Percentiles rank a stretch among this genome's conserved stretches.
These are phyloP conservation scores for Actinopyga echinites DNA, from an alignment of 53 echinoderm and acorn worm species.

Conservation along the genomic window DNA sequence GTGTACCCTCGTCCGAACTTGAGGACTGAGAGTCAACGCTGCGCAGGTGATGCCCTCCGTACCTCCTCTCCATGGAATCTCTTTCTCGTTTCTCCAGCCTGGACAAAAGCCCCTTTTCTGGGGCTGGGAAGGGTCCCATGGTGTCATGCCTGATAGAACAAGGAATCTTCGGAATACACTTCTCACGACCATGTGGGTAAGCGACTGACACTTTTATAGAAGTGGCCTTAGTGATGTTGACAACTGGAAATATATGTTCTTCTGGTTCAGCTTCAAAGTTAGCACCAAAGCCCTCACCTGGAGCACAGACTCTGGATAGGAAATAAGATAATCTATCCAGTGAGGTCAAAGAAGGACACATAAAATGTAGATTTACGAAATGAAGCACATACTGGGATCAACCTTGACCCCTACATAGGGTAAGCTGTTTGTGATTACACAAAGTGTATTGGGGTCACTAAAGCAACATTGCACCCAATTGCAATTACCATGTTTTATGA, in stretches of 20 bases:
- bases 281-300: conserved; percentile 88
- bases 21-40: conserved; percentile 18
- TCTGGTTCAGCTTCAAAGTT: conserved; percentile 79
- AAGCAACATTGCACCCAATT: too few relatives aligned
- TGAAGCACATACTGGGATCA: too few relatives aligned
- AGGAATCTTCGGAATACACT: conserved; percentile 65
- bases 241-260: conserved; percentile 83
- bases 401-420: too few relatives aligned
- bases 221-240: conserved; percentile 83
- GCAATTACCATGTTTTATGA: too few relatives aligned
- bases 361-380: too few relatives aligned
- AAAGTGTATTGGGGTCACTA: too few relatives aligned
- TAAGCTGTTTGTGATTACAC: too few relatives aligned
- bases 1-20: conserved; percentile 10
- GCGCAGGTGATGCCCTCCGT: not conserved
- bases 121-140: not conserved
- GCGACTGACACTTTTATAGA: conserved; percentile 84
- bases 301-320: conserved; percentile 91
- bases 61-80: not conserved
- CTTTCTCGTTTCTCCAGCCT: not conserved
- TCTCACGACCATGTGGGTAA: conserved; percentile 78
- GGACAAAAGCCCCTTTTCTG: not conserved
- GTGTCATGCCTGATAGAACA: conserved; percentile 44
- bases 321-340: not conserved
- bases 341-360: too few relatives aligned